Percentiles rank a stretch among this genome's conserved stretches.
These are phyloP conservation scores for Ifrita kowaldi DNA, from an alignment of 2,113 vertebrate species.

Conservation along the genomic window DNA sequence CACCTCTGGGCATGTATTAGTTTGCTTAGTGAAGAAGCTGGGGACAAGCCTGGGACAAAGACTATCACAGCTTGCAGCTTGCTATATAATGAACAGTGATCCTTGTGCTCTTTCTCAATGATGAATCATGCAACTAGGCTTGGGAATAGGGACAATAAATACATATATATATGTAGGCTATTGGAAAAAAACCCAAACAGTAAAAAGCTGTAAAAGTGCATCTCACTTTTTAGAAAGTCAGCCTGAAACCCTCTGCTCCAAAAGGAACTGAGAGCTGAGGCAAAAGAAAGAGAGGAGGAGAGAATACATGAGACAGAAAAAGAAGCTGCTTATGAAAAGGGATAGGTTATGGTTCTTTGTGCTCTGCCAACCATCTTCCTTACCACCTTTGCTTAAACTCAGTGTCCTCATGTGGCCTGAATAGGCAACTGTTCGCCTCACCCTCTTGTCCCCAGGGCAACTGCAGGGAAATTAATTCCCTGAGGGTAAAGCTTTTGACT, in stretches of 20 bases:
- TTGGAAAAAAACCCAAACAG: neutral
- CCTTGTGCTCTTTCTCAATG: neutral
- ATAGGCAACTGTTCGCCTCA: fast-evolving
- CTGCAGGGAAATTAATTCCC: neutral
- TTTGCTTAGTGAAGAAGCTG: neutral
- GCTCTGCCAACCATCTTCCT: neutral
- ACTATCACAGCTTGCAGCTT: neutral
- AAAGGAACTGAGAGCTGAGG: neutral
- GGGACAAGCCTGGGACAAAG: neutral
- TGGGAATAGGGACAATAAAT: neutral
- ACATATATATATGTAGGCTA: neutral
- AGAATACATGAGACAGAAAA: neutral
- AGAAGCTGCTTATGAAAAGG: neutral
- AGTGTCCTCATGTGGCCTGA: neutral
- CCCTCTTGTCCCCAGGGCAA: neutral
- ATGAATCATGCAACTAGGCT: neutral
- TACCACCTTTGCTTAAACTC: neutral
- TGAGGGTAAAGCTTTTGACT: neutral
- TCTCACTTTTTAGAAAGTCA: neutral
- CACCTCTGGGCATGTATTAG: neutral
- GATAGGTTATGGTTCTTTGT: neutral
- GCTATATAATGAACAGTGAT: neutral
- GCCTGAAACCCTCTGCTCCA: neutral
- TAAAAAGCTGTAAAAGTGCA: neutral
- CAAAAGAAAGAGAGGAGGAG: neutral